phyloP scores from a whole-genome alignment of 2,113 vertebrate species.

The Arvicanthis niloticus region DNA sequence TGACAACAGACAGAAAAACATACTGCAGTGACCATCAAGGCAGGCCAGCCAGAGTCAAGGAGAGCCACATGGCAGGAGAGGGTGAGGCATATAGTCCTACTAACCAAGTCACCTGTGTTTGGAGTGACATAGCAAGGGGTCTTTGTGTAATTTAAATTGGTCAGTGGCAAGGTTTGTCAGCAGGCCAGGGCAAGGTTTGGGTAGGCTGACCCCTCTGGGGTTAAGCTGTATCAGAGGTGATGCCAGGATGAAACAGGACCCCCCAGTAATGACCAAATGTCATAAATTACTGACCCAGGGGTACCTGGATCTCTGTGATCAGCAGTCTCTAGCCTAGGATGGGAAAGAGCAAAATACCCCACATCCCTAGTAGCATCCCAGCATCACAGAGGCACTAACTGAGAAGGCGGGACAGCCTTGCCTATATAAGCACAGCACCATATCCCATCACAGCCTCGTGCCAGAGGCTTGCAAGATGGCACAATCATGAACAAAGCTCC shows the following conservation, averaged over 20 bases:
- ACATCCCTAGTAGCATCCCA: neutral
- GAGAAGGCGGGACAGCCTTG: neutral
- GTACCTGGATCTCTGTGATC: neutral
- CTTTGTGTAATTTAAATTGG: neutral
- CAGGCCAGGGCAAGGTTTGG: neutral
- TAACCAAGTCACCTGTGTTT: neutral
- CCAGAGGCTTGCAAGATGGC: neutral
- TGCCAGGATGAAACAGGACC: neutral
- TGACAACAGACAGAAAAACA: no score
- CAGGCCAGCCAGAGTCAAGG: neutral
- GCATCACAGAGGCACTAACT: neutral
- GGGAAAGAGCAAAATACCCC: neutral
- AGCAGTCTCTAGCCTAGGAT: neutral
- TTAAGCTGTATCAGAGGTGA: neutral
- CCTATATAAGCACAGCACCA: neutral
- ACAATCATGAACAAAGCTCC: neutral
- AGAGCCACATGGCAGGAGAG: neutral
- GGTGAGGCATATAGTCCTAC: neutral
- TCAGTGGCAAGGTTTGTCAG: neutral
- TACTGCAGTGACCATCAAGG: neutral
- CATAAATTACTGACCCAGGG: neutral
- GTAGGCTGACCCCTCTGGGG: neutral
- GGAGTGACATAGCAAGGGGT: no score
- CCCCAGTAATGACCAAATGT: neutral
- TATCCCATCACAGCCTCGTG: neutral